Evolutionary conservation across 2,113 vertebrate genomes (phyloP).

Genomic region (Lota lota): DNA sequence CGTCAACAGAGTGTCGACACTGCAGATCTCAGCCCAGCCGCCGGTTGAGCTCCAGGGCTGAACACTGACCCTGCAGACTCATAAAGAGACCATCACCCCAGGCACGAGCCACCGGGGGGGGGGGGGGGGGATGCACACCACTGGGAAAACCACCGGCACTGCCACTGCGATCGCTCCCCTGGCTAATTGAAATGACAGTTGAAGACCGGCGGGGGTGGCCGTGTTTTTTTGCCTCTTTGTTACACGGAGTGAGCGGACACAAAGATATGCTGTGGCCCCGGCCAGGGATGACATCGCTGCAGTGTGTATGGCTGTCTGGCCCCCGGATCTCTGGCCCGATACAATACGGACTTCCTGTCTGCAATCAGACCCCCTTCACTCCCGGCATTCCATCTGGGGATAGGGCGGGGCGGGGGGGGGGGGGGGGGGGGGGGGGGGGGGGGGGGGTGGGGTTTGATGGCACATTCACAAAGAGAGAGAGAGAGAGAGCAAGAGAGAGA

Average conservation of each 20-base stretch:
- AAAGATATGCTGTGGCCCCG: conserved; percentile 78
- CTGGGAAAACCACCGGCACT: conserved; percentile 59
- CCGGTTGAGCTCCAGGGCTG: conserved; percentile 52
- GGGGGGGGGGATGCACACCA: conserved; percentile 67
- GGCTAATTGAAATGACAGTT: conserved; percentile 86
- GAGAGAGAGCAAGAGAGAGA: too few species aligned
- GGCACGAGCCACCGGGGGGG: conserved; percentile 60
- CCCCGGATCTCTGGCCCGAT: conserved; percentile 72
- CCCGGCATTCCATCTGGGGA: conserved; percentile 45
- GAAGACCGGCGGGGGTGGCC: conserved; percentile 71
- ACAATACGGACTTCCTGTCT: conserved; percentile 89
- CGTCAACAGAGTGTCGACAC: conserved; percentile 83
- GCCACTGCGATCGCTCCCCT: conserved; percentile 51
- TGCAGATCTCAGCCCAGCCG: conserved; percentile 73
- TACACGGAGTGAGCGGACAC: conserved; percentile 76
- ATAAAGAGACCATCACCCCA: conserved; percentile 71
- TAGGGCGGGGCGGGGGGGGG: conserved; percentile 40
- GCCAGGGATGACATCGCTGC: conserved; percentile 73
- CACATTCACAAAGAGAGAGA: conserved; percentile 13
- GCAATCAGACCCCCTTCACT: conserved; percentile 60
- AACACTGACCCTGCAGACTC: conserved; percentile 61
- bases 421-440: conserved; percentile 13
- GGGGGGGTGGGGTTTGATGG: not conserved
- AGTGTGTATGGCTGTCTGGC: conserved; percentile 77
- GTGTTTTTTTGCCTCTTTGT: conserved; percentile 88